Conservation (phyloP, 2,888 invertebrate species). For the Athalia cordata region DNA sequence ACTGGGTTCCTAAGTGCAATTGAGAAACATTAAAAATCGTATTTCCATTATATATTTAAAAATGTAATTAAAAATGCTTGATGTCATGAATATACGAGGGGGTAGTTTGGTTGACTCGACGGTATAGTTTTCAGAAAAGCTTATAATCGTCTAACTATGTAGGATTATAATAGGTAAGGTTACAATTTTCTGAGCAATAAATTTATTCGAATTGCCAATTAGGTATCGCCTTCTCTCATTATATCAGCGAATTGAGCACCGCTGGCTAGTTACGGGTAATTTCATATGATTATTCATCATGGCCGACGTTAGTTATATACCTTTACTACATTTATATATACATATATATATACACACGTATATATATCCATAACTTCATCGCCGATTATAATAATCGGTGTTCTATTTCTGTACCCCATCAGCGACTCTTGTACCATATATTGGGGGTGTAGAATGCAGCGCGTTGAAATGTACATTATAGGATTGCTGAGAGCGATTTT, state of each 20-base stretch:
- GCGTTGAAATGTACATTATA: background rate
- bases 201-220: conserved; percentile 37
- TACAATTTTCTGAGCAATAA: conserved; percentile 39
- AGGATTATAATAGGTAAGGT: conserved; percentile 14
- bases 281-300: conserved; percentile 65
- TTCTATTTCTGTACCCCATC: conserved; percentile 42
- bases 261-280: conserved; percentile 56
- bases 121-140: background rate
- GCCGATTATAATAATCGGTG: conserved; percentile 62
- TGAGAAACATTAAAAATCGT: no score
- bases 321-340: background rate
- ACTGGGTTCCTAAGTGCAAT: no score
- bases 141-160: background rate
- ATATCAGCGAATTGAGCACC: conserved; percentile 58
- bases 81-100: background rate
- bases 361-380: conserved; percentile 52
- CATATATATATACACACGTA: background rate
- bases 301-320: conserved; percentile 50
- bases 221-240: conserved; percentile 34
- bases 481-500: background rate
- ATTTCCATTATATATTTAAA: no score
- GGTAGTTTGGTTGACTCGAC: background rate
- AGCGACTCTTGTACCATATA: background rate
- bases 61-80: no score
- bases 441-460: conserved; percentile 1